A percentile compares a stretch with the other conserved stretches of the same genome.
Conservation (phyloP, 2,888 invertebrate genomes). For the Schrankia costaestrigalis region DNA sequence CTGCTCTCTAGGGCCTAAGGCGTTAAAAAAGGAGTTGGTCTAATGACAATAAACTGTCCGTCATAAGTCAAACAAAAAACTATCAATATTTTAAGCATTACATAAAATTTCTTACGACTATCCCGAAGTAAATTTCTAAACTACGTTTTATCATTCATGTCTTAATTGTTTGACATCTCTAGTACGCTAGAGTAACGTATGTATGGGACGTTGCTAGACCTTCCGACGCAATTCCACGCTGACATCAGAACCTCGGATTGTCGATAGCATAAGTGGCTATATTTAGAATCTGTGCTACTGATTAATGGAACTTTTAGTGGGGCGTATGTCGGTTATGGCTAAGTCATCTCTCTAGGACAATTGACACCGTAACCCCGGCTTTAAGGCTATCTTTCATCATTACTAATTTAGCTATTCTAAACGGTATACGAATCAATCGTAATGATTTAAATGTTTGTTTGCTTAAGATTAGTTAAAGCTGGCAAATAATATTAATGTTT, state of each 20-base stretch:
- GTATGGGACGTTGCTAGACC: slow-evolving; percentile 8
- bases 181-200: not conserved
- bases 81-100: too few relatives aligned
- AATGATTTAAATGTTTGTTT: slow-evolving; percentile 23
- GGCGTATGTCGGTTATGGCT: slow-evolving; percentile 40
- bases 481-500: too few relatives aligned
- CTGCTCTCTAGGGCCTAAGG: too few relatives aligned
- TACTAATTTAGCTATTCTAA: slow-evolving; percentile 35
- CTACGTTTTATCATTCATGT: too few relatives aligned
- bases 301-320: slow-evolving; percentile 67
- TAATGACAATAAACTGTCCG: too few relatives aligned
- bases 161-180: too few relatives aligned
- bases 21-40: too few relatives aligned
- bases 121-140: too few relatives aligned
- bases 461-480: slow-evolving; percentile 7
- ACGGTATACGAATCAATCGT: slow-evolving; percentile 29
- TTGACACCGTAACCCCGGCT: slow-evolving; percentile 70
- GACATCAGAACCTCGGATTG: slow-evolving; percentile 64
- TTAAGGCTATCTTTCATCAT: slow-evolving; percentile 53
- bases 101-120: too few relatives aligned
- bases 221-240: slow-evolving; percentile 39
- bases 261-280: slow-evolving; percentile 74
- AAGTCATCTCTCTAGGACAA: slow-evolving; percentile 56
- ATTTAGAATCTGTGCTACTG: slow-evolving; percentile 77
- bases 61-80: too few relatives aligned